Base-by-base conservation (phyloP, 2,113 vertebrate genomes). In the Clarias batrachus region DNA sequence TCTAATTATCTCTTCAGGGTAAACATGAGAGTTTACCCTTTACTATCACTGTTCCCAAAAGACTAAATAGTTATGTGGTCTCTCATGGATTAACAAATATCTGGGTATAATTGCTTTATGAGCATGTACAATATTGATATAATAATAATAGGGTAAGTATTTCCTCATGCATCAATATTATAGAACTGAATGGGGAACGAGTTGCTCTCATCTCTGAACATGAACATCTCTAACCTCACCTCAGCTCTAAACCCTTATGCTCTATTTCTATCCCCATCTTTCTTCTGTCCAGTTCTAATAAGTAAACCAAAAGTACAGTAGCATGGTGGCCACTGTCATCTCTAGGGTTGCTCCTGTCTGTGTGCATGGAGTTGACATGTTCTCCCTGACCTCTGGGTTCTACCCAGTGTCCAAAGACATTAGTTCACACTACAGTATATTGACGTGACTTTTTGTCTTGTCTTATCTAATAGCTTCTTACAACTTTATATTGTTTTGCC, bases 1-100 rank as follows among this genome's bases (percentile, higher is more conserved):
- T 81, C 48, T 65, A 65, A 81, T 81, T 81, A 81, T 81, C 60
- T 4, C 13, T 63, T 65, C 37, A 52, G 41, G 12, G 76, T 78
- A 56, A 82, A 66, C 41, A 30, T 19, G 41, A 54, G 23, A 27
- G 41, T 82, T 27, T 48, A 14, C 23, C 6, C 19, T 16, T 83
- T 17, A 23, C 63, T 70, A 60, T 71, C 52, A 71, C 3, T 60
- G 14, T 4, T 4, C 14, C 27, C 10, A 60, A 80, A 80, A 57
- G n/a, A 48, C 23, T 48, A 68, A 70, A 56, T 66, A 33, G 74
- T n/a, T 27, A 77, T n/a, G 52, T 23, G 13, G 21, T 54, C 73
- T 56, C 12, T 12, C 13, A 54, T 1, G 30, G 48, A 56, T 78
- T 27, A 78, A 25, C 52, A 7, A 57, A 17, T 54, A 0, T 16